Conservation (phyloP, 2,797 vertebrate genomes). For the Gadopsis bispinosus region DNA sequence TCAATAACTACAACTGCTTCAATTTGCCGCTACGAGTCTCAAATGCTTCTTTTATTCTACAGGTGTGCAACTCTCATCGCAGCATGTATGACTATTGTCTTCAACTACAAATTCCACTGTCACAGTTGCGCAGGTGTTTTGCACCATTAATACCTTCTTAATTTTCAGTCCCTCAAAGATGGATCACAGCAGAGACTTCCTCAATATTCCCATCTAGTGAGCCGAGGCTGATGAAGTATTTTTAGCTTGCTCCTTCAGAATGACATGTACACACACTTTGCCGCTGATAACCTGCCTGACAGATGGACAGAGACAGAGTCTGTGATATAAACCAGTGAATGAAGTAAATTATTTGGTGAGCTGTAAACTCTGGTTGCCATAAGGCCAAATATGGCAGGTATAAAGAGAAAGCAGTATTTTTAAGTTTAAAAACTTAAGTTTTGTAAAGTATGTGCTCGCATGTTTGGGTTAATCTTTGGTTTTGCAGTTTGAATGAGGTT, state of each 20-base stretch:
- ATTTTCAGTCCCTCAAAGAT: slow-evolving; percentile 71
- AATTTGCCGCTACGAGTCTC: too few relatives aligned
- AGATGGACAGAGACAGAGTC: slow-evolving; percentile 20
- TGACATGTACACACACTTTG: slow-evolving; percentile 38
- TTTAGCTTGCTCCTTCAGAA: slow-evolving; percentile 48
- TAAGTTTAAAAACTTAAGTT: not conserved
- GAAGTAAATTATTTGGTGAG: not conserved
- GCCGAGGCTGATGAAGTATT: slow-evolving; percentile 47
- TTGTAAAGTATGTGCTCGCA: not conserved
- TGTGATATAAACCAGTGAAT: slow-evolving; percentile 4
- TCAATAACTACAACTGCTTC: too few relatives aligned
- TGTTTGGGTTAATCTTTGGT: not conserved
- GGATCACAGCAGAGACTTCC: slow-evolving; percentile 81
- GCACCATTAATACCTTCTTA: too few relatives aligned
- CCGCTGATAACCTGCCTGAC: slow-evolving; percentile 39
- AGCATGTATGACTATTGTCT: too few relatives aligned
- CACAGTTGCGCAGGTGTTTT: too few relatives aligned
- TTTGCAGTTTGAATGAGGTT: not conserved
- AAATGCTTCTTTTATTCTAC: too few relatives aligned
- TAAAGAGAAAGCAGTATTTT: not conserved
- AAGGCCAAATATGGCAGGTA: not conserved
- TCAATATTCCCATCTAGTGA: slow-evolving; percentile 64
- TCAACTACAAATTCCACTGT: too few relatives aligned
- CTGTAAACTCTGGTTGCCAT: not conserved
- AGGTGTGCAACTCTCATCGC: too few relatives aligned